phyloP scores from a whole-genome alignment of 2,888 invertebrate genomes.

The Idaea straminata region DNA sequence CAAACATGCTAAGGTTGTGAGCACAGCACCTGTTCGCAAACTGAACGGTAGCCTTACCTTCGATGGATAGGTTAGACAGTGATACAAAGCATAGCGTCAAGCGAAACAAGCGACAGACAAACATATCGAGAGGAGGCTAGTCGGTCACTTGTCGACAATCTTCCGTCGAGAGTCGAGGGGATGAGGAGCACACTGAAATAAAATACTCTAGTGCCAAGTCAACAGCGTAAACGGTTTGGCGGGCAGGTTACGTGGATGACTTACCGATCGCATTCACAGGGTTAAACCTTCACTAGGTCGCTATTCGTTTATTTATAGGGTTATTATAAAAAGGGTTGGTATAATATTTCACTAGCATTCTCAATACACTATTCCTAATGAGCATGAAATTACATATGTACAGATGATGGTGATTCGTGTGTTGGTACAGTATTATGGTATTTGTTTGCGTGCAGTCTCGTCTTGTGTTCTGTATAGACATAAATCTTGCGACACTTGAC shows the following conservation, averaged over 20 bases:
- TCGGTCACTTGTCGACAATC: conserved; percentile 72
- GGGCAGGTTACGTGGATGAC: conserved; percentile 50
- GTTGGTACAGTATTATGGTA: not conserved
- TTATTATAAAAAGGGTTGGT: conserved; percentile 44
- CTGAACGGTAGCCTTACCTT: conserved; percentile 38
- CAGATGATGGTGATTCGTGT: conserved; percentile 30
- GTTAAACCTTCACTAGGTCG: conserved; percentile 20
- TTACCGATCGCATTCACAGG: conserved; percentile 40
- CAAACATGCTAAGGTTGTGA: conserved; percentile 42
- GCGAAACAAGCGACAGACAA: conserved; percentile 71
- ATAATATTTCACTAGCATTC: conserved; percentile 70
- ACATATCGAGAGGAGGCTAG: conserved; percentile 80
- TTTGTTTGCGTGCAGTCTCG: conserved; percentile 24
- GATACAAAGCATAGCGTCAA: conserved; percentile 69
- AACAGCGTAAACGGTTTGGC: conserved; percentile 72
- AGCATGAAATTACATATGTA: conserved; percentile 74
- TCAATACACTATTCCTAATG: conserved; percentile 74
- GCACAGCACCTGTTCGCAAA: conserved; percentile 46
- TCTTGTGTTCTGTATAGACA: not conserved
- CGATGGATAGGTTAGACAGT: conserved; percentile 21
- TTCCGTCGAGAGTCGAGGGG: conserved; percentile 77
- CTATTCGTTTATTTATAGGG: conserved; percentile 31
- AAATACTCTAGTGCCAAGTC: conserved; percentile 79
- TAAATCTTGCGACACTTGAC: not conserved
- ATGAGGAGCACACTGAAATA: conserved; percentile 80